Conservation (phyloP, 2,888 invertebrate genomes). For the Drosophila koepferae region DNA sequence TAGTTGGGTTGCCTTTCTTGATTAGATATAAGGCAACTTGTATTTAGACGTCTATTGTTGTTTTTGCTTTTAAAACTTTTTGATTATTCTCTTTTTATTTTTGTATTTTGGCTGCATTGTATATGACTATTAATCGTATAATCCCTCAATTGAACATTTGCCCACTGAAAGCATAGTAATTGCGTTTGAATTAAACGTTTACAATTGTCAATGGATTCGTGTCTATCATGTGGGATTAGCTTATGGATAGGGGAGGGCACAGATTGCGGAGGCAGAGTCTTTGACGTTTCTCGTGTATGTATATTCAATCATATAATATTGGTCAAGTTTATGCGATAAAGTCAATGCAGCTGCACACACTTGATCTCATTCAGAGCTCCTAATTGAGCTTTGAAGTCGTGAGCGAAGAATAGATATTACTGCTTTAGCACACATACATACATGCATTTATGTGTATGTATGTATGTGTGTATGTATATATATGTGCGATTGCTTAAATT, state of each 20-base stretch:
- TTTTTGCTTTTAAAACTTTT: background rate
- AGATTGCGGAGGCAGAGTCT: background rate
- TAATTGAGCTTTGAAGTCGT: slow-evolving; percentile 4
- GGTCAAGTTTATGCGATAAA: slow-evolving; percentile 62
- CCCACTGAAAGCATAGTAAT: slow-evolving; percentile 9
- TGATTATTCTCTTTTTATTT: background rate
- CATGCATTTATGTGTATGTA: background rate
- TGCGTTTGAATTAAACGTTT: slow-evolving; percentile 22
- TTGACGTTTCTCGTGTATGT: slow-evolving; percentile 3
- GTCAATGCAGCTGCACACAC: slow-evolving; percentile 11
- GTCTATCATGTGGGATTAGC: slow-evolving; percentile 32
- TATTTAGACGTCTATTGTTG: background rate
- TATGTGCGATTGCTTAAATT: background rate
- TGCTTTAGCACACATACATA: background rate
- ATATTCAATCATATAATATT: slow-evolving; percentile 38
- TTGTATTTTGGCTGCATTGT: background rate
- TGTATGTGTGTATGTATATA: background rate
- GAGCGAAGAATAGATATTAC: background rate
- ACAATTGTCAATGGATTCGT: slow-evolving; percentile 16
- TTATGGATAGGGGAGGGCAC: background rate
- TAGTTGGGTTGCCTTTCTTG: background rate
- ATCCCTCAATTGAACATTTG: slow-evolving; percentile 7
- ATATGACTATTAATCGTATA: background rate
- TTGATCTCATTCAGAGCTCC: slow-evolving; percentile 32
- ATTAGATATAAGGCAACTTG: background rate